Base-by-base conservation (phyloP, 1,140 invertebrate genomes). In the Pissodes strobi region DNA sequence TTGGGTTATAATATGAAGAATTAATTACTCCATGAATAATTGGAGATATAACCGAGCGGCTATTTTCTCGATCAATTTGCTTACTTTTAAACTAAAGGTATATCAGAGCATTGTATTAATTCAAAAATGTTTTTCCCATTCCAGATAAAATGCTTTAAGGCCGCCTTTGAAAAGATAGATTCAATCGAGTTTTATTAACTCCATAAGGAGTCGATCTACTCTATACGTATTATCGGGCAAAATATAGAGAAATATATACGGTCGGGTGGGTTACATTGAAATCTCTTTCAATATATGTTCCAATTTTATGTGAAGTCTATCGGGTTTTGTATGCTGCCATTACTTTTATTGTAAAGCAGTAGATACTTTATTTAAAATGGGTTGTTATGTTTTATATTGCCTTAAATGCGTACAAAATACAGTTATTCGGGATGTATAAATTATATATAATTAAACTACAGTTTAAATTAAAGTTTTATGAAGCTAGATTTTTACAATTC, bases 181-280 rank as follows among this genome's bases (percentile, higher is more conserved):
- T 46, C 37, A 38, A 55, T 55, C 10, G 13, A 55, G 52, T 55
- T 55, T 55, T 55, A 55, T 55, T 55, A 55, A 39, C 37, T 55
- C 37, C 37, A 55, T 39, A 55, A 38, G 21, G 52, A 39, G 30
- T n/a, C 37, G 52, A 55, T 19, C 52, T 8, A 34, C 12, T 55
- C 37, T 39, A 38, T 9, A 22, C 27, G 10, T 55, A 38, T 39
- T 55, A 39, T 55, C 37, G 30, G 18, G 17, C 49, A 52, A 39
- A 55, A 55, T 55, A 52, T 2, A 51, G n/a, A 19, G 22, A 30
- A 30, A 51, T n/a, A 22, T 51, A 30, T 27, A 55, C 52, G 39
- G 22, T 23, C 52, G 52, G 25, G 17, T 39, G 52, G 37, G 34
- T 55, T 55, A 55, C 23, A 52, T 55, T 55, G 17, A 27, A 55